phyloP scores from a whole-genome alignment of 2,797 vertebrate species.

The Liasis olivaceus region DNA sequence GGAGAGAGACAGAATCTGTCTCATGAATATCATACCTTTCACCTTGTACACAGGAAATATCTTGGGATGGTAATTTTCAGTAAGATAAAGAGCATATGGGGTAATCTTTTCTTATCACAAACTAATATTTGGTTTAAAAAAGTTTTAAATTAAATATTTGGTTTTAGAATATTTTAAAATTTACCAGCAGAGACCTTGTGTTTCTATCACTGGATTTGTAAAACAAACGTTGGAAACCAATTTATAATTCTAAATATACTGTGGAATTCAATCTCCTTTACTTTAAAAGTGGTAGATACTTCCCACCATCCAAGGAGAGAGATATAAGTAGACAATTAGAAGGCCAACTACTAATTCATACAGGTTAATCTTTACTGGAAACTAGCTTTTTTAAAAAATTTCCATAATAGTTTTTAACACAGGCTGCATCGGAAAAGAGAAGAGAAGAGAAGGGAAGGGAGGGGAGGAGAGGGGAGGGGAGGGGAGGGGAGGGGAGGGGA shows the following conservation, averaged over 20 bases:
- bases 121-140: background rate
- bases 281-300: background rate
- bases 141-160: no score
- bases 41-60: background rate
- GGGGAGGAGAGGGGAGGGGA: no score
- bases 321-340: background rate
- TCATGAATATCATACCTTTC: background rate
- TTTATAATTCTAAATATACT: no score
- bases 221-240: background rate
- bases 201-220: background rate
- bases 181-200: background rate
- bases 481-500: no score
- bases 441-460: no score
- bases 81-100: background rate
- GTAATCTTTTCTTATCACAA: background rate
- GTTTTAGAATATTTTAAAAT: no score
- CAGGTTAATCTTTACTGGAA: background rate
- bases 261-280: background rate
- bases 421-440: background rate
- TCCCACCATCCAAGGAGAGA: background rate
- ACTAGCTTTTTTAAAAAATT: background rate
- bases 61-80: background rate
- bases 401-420: background rate
- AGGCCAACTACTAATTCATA: background rate
- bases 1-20: background rate